phyloP scores from a whole-genome alignment of 1,140 invertebrate species.

The Eriosoma lanigerum region DNA sequence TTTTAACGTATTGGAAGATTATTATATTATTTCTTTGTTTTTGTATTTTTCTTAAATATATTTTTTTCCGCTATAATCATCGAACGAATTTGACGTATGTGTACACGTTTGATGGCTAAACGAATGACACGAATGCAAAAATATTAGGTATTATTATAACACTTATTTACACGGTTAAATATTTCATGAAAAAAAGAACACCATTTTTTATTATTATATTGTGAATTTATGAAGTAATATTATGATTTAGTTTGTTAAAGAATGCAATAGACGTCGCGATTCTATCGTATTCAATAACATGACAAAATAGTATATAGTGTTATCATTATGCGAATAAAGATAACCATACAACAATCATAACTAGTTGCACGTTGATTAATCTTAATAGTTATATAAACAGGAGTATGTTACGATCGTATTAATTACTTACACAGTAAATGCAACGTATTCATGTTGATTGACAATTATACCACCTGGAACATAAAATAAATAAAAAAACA shows the following conservation, averaged over 20 bases:
- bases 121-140: slow-evolving; percentile 12
- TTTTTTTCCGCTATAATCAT: slow-evolving; percentile 20
- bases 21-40: neutral
- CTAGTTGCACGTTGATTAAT: neutral
- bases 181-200: neutral
- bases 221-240: neutral
- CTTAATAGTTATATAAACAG: too few species aligned
- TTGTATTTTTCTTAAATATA: slow-evolving; percentile 9
- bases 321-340: too few species aligned
- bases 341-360: too few species aligned
- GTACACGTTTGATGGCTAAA: neutral
- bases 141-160: too few species aligned
- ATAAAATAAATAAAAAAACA: slow-evolving; percentile 6
- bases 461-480: neutral
- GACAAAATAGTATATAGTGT: too few species aligned
- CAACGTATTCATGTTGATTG: slow-evolving; percentile 32
- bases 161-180: neutral
- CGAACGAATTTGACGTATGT: neutral
- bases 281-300: neutral
- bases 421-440: slow-evolving; percentile 46
- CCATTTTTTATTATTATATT: neutral
- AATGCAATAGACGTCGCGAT: slow-evolving; percentile 7
- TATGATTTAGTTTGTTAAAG: too few species aligned
- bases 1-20: neutral
- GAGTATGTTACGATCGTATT: neutral